Percentiles rank a stretch among this genome's conserved stretches.
Evolutionary conservation across 1,140 invertebrate species (phyloP).

Genomic region (Panulirus ornatus): DNA sequence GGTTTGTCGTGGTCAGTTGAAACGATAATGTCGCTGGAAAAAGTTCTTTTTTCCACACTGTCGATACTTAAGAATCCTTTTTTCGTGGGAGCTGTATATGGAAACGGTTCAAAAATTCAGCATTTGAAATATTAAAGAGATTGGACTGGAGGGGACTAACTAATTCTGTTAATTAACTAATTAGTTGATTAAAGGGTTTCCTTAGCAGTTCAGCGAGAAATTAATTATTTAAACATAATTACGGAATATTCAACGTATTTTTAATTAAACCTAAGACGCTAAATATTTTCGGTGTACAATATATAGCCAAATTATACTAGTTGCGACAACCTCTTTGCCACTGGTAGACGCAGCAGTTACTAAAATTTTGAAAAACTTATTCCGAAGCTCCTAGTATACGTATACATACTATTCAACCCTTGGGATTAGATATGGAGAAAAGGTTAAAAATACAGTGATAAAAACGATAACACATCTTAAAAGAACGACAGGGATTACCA

Average conservation of each 20-base stretch:
- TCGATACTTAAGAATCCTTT: no score
- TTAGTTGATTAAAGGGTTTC: slow-evolving; percentile 66
- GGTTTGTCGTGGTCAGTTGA: no score
- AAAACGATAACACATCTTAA: no score
- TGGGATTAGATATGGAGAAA: no score
- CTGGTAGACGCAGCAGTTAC: no score
- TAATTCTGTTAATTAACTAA: slow-evolving; percentile 71
- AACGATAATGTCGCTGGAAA: no score
- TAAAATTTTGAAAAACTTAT: no score
- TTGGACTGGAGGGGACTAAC: slow-evolving; percentile 23
- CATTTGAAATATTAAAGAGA: slow-evolving; percentile 69
- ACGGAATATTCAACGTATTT: slow-evolving; percentile 55
- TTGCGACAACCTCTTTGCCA: not conserved
- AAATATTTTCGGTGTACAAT: not conserved
- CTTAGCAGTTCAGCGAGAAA: slow-evolving; percentile 61
- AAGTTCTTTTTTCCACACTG: no score
- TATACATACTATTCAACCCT: no score
- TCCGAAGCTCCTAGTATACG: no score
- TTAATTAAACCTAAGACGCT: slow-evolving; percentile 39
- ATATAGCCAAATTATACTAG: not conserved
- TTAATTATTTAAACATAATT: slow-evolving; percentile 72
- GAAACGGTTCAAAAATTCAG: slow-evolving; percentile 16
- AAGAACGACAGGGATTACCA: no score
- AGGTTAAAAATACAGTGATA: no score
- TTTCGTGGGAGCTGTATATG: not conserved